Evolutionary conservation across 2,888 invertebrate species (phyloP), one percentile per base, ranked within the genome.

Genomic region (Melitaea athalia): DNA sequence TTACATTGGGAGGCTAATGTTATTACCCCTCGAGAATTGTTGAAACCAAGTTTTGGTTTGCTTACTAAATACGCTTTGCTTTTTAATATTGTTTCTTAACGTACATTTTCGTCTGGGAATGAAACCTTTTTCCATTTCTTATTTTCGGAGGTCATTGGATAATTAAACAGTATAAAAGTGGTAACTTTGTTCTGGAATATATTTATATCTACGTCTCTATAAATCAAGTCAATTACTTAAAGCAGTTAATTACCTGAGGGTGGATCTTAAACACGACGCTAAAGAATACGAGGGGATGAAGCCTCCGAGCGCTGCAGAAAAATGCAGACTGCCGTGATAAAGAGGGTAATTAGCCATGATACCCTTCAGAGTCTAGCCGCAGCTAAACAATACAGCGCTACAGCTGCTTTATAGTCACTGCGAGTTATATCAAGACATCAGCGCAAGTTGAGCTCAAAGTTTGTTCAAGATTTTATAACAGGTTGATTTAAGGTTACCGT

Each of bases 151-250:
- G 38, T 38, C 38, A 38, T 38, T 7, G 38, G 5, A 38, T 5
- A 38, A 38, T 38, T 38, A 38, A 38, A 7, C 8, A 38, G 38
- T 17, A 17, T 52, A 24, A 6, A 15, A 17, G 10, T 42, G 38
- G 10, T n/a, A 57, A 57, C 11, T 42, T 15, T 15, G 38, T 42
- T 42, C 7, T 5, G 6, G 33, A 64, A 52, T 17, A 24, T 11
- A 31, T 45, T 47, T 47, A 43, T 38, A 47, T 43, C 33, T 12
- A 52, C 24, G 49, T 45, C 8, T 24, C 24, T 10, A 55, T 67
- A 63, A 60, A 64, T 49, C 53, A 55, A 38, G 61, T 60, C 67
- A 70, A 63, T 67, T 67, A 70, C 60, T 15, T 49, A 67, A 63
- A 50, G 17, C 59, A 49, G 38, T 66, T 49, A 43, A 67, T 69